Evolutionary conservation across 2,113 vertebrate species (phyloP), one percentile per base, ranked within the genome.

Genomic region (Seriola dumerili): DNA sequence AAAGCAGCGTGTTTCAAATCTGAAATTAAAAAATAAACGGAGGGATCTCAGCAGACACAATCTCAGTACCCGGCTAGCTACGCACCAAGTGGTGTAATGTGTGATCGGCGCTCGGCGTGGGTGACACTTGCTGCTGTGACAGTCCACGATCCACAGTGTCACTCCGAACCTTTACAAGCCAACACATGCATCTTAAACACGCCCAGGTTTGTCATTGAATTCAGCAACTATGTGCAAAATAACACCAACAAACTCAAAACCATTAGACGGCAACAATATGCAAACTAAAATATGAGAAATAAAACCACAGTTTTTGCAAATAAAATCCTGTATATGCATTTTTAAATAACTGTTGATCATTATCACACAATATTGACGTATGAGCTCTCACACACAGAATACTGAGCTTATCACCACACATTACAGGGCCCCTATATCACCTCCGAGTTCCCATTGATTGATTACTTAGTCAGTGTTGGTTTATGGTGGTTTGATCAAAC

Each of bases 51-150:
- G 3, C 14, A 29, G 85, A 88, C 68, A 73, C 32, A 76, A n/a
- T 89, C 59, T 75, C 57, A 78, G 63, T 42, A 57, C 62, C 65
- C 29, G 50, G 64, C 62, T 76, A 10, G 76, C 75, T 80, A 67
- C 25, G 72, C 55, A 76, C 50, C 67, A 25, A 76, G 61, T 71
- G 64, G 58, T 52, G 76, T 73, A 11, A 74, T 84, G 73, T 78
- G 34, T 65, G 72, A 81, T 84, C 59, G 65, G 52, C 48, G 59
- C 38, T 54, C 63, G 64, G 36, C 12, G 42, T 29, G 17, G 4
- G 32, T 38, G 19, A 8, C 1, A 21, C 19, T 62, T 4, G 1
- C 54, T 21, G 46, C 46, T 19, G 16, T 4, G 12, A 1, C 44
- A 46, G 13, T 21, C 13, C 21, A 8, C 25, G 40, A 40, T 59